These are phyloP conservation scores for Discoglossus pictus DNA, from an alignment of 2,797 vertebrate species.

Conservation along the genomic window DNA sequence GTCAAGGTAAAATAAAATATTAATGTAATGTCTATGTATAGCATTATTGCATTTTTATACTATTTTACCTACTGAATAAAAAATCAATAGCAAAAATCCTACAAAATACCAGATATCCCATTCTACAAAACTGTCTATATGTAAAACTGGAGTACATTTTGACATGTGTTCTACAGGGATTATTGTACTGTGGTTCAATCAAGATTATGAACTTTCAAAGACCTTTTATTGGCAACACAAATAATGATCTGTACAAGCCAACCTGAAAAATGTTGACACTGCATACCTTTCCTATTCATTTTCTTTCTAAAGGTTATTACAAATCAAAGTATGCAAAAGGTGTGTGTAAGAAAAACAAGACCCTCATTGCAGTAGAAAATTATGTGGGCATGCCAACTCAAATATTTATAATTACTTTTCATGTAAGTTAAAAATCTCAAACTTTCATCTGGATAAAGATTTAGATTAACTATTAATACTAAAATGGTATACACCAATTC, in stretches of 20 bases:
- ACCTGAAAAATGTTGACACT: background rate
- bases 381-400: background rate
- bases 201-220: constrained; percentile 24
- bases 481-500: background rate
- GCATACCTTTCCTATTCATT: background rate
- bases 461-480: constrained; percentile 20
- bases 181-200: background rate
- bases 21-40: too few relatives aligned
- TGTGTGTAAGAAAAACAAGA: background rate
- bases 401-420: constrained; percentile 17
- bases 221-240: constrained; percentile 8
- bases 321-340: background rate
- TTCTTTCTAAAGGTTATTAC: constrained; percentile 6
- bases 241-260: background rate
- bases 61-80: too few relatives aligned
- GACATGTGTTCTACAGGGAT: too few relatives aligned
- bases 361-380: background rate
- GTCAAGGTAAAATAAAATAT: too few relatives aligned
- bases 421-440: constrained; percentile 3
- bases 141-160: too few relatives aligned
- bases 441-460: background rate
- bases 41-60: too few relatives aligned
- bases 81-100: too few relatives aligned
- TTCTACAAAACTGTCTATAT: too few relatives aligned
- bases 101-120: too few relatives aligned